Percentiles rank a stretch among this genome's conserved stretches.
Evolutionary conservation across 2,797 vertebrate genomes (phyloP).

Genomic region (Australoheros facetus): DNA sequence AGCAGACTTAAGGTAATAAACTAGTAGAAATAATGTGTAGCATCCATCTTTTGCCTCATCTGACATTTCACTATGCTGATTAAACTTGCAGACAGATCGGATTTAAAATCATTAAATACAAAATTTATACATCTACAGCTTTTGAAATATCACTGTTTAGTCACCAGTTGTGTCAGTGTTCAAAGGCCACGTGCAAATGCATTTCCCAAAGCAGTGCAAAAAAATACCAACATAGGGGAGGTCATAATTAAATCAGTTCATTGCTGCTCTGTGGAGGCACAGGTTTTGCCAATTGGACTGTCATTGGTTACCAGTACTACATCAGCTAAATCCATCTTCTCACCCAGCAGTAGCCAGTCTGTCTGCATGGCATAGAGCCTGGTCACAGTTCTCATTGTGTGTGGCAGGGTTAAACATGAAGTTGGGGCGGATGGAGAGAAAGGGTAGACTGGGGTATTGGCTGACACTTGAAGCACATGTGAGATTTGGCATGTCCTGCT

Average conservation of each 20-base stretch:
- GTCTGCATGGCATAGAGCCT: slow-evolving; percentile 24
- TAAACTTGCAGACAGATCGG: neutral
- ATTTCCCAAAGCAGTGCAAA: slow-evolving; percentile 24
- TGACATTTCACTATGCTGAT: neutral
- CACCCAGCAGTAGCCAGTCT: slow-evolving; percentile 23
- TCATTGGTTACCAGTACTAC: slow-evolving; percentile 53
- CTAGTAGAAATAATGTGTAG: neutral
- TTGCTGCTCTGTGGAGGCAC: slow-evolving; percentile 6
- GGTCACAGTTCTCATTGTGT: neutral
- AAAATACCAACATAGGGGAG: slow-evolving; percentile 29
- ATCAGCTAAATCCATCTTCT: slow-evolving; percentile 28
- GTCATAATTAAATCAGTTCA: slow-evolving; percentile 37
- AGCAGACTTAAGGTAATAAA: neutral
- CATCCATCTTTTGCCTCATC: neutral
- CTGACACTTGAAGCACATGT: slow-evolving; percentile 38
- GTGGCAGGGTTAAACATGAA: slow-evolving; percentile 12
- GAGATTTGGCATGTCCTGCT: slow-evolving; percentile 32
- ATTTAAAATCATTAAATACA: neutral
- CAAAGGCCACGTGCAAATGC: slow-evolving; percentile 17
- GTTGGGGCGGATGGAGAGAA: neutral
- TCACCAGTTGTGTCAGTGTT: slow-evolving; percentile 12
- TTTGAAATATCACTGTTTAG: slow-evolving; percentile 13
- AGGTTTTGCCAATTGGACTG: slow-evolving; percentile 35
- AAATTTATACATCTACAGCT: neutral
- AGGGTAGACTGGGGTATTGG: neutral